phyloP scores from a whole-genome alignment of 30 jellyfish, hydroid and myxozoan genomes.

The Hydractinia symbiolongicarpus region DNA sequence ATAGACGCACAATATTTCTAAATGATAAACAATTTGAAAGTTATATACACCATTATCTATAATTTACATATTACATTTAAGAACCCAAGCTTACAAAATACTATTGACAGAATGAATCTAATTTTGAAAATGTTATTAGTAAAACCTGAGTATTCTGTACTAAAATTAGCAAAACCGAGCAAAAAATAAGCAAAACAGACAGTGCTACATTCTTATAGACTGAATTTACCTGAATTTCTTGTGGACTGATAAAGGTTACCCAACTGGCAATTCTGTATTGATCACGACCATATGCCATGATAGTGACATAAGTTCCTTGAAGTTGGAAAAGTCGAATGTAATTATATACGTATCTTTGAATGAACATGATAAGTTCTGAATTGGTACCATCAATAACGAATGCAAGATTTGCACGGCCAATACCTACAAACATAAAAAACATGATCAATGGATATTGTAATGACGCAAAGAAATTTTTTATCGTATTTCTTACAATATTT shows the following conservation, averaged over 20 bases:
- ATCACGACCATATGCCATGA: constrained; percentile 92
- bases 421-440: constrained; percentile 25
- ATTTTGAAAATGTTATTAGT: neutral
- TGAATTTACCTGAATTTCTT: constrained; percentile 69
- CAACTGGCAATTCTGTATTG: constrained; percentile 75
- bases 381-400: constrained; percentile 90
- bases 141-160: neutral
- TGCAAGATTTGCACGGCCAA: constrained; percentile 87
- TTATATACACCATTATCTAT: no score
- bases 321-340: constrained; percentile 75
- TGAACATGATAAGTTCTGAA: constrained; percentile 68
- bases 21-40: neutral
- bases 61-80: no score
- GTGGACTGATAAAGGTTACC: constrained; percentile 72
- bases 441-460: no score
- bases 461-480: no score
- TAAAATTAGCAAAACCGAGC: neutral
- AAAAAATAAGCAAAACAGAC: neutral
- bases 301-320: constrained; percentile 84
- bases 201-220: neutral
- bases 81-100: no score
- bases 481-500: no score
- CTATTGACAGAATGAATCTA: neutral
- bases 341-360: constrained; percentile 78
- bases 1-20: constrained; percentile 82